phyloP scores from a whole-genome alignment of 2,797 vertebrate genomes.

The Anabas testudineus region DNA sequence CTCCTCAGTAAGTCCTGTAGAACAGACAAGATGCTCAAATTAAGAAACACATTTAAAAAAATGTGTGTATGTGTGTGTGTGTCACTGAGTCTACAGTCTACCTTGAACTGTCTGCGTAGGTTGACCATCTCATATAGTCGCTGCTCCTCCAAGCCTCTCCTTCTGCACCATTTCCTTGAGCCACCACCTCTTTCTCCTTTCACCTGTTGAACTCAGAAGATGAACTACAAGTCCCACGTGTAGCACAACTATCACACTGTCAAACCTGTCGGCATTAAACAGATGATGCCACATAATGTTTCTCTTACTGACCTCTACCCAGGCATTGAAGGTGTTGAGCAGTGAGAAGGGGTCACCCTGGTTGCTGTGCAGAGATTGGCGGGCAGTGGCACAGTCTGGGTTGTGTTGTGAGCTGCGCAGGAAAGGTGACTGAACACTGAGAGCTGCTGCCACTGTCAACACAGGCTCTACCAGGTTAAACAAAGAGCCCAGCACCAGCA shows the following conservation, averaged over 20 bases:
- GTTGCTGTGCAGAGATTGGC: slow-evolving; percentile 89
- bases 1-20: slow-evolving; percentile 87
- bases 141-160: slow-evolving; percentile 92
- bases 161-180: slow-evolving; percentile 92
- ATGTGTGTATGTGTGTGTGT: background rate
- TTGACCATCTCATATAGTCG: slow-evolving; percentile 94
- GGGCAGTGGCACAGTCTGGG: slow-evolving; percentile 83
- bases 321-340: slow-evolving; percentile 92
- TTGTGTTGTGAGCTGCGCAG: slow-evolving; percentile 86
- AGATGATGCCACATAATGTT: background rate
- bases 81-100: slow-evolving; percentile 30
- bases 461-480: slow-evolving; percentile 89
- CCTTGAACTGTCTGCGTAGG: slow-evolving; percentile 94
- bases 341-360: slow-evolving; percentile 94
- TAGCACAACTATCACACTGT: background rate
- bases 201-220: slow-evolving; percentile 78
- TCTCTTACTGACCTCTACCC: slow-evolving; percentile 89
- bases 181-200: slow-evolving; percentile 85
- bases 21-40: background rate
- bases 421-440: slow-evolving; percentile 93
- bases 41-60: background rate
- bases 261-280: background rate
- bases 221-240: background rate
- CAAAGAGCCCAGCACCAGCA: slow-evolving; percentile 90
- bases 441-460: slow-evolving; percentile 88